Evolutionary conservation across 2,113 vertebrate genomes (phyloP), one percentile per base, ranked within the genome.

Genomic region (Seriola aureovittata): DNA sequence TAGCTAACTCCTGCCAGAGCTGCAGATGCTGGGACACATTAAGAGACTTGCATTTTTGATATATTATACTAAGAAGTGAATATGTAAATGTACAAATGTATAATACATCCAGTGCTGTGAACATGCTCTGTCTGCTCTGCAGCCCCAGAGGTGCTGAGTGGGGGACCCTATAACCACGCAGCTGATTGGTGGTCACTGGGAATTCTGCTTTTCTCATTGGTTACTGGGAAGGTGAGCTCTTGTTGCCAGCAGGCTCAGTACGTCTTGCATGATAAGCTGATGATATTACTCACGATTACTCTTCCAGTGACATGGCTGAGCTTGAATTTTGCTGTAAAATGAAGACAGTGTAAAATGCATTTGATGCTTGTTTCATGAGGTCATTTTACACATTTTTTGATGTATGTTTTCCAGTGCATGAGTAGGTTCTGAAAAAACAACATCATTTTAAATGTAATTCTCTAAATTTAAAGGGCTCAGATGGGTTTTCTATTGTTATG

Each of bases 161-260:
- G 97, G n/a, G 97, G 97, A 1, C 97, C 97, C 46, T 99, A 99
- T 90, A 97, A 94, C 92, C 98, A 99, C 0, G 81, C 96, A 21
- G 97, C 96, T 0, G 98, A 99, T 91, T 98, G 98, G 97, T 99
- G 98, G 97, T 99, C 98, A 3, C 88, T 99, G 58, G 97, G 97
- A 78, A 95, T 99, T 57, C 92, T 99, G 73, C 94, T 99, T 78
- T 99, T 96, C 1, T 96, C 96, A 86, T 87, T 99, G 95, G 96
- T 96, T 84, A 96, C 94, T n/a, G 97, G 97, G 62, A 96, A 97
- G 97, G 98, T 99, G 91, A 96, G 94, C 36, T 71, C 14, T 21
- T 82, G 36, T 66, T 90, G 66, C 70, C 38, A 40, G 25, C 48
- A 23, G 29, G 5, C 23, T 42, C 44, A 11, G 12, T 13, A 1